Base-by-base conservation (phyloP, 2,113 vertebrate species). In the Laticauda laticaudata region DNA sequence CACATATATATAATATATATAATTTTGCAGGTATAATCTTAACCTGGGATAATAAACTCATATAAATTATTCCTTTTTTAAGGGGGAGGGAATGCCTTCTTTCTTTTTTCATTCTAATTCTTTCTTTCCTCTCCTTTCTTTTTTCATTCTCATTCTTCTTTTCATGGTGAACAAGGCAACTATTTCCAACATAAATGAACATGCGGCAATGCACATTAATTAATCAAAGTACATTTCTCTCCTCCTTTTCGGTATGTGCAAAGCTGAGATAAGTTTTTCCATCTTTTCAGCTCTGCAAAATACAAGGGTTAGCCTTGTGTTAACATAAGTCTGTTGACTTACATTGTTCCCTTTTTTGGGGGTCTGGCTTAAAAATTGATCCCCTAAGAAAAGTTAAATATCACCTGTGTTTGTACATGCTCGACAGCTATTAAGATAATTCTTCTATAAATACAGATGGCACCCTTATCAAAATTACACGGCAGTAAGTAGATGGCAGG, bases 401-500 rank as follows among this genome's bases (percentile, higher is more conserved):
- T 97, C 97, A 98, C 96, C 85, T 90, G 94, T 98, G 97, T 98
- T 98, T 98, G 96, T 97, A 97, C 97, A 97, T 97, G 96, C 96
- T 97, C 96, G 96, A 97, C 97, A 97, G 98, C 97, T 96, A 97
- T 97, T 97, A 97, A 98, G 97, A 98, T 98, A 98, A 98, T 98
- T 98, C 98, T 97, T 98, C 97, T 97, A 97, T 97, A 98, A 98
- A 98, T 98, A 98, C 98, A 98, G 97, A 98, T 98, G 98, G 97
- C 96, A 95, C 97, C 96, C 97, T 97, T 98, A 98, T 98, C 97
- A 97, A 98, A 98, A 98, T 98, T 97, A 96, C 96, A 97, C 94
- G 97, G 96, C 96, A 96, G 97, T 95, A 97, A 98, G 96, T 97
- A 97, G 98, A 98, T 98, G 97, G 96, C 96, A 96, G 96, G 94